These are phyloP conservation scores for Bombus confusus DNA, from an alignment of 1,140 invertebrate species.

Conservation along the genomic window DNA sequence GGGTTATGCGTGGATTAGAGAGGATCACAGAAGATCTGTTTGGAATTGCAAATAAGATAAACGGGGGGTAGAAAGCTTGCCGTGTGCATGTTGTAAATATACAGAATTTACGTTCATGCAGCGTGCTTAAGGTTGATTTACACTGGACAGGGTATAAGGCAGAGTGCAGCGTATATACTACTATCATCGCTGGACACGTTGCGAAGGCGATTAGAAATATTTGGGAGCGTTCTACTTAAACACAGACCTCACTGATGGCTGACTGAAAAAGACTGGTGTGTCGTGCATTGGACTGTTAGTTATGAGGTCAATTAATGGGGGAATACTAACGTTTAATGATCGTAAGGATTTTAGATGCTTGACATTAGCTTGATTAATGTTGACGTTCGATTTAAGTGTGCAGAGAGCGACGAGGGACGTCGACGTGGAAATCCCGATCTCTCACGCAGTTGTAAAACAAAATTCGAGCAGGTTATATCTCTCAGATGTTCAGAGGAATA, in stretches of 20 bases:
- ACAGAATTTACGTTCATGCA: constrained; percentile 30
- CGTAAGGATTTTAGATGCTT: neutral
- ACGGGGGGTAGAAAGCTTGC: neutral
- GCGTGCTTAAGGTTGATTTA: constrained; percentile 39
- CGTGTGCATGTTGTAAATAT: constrained; percentile 7
- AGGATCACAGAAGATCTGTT: neutral
- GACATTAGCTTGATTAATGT: neutral
- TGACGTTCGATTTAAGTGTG: neutral
- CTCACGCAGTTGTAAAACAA: neutral
- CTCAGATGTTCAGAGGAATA: rapidly evolving
- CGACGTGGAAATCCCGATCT: too few species aligned
- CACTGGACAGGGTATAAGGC: neutral
- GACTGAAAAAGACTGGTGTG: neutral
- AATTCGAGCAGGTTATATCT: neutral
- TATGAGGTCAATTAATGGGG: neutral
- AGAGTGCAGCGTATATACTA: neutral
- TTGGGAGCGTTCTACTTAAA: neutral
- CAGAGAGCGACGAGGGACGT: too few species aligned
- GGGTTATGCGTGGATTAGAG: too few species aligned
- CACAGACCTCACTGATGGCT: neutral
- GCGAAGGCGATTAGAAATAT: constrained; percentile 23
- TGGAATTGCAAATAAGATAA: neutral
- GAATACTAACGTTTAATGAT: neutral
- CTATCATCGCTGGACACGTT: neutral
- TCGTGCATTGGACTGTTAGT: constrained; percentile 7